phyloP scores from a whole-genome alignment of 1,140 invertebrate genomes.

The Drosophila erecta region DNA sequence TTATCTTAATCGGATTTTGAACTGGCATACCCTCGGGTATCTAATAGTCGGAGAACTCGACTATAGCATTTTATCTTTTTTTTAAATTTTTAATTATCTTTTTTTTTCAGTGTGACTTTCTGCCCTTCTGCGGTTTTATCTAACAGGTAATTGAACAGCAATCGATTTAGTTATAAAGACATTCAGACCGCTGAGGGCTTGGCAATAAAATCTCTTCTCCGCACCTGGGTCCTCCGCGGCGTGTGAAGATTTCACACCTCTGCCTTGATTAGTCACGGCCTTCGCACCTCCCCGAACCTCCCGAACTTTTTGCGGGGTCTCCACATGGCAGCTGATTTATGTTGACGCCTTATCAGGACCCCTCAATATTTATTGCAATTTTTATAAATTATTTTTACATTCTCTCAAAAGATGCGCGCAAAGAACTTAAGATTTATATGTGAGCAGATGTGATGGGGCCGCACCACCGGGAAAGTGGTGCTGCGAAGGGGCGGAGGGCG shows the following conservation, averaged over 20 bases:
- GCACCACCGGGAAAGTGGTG: slow-evolving; percentile 17
- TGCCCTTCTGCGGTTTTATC: not conserved
- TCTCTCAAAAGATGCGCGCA: slow-evolving; percentile 27
- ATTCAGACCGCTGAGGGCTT: slow-evolving; percentile 15
- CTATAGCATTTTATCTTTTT: too few relatives aligned
- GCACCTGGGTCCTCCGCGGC: slow-evolving; percentile 28
- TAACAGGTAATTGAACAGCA: slow-evolving; percentile 1
- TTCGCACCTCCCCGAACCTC: slow-evolving; percentile 7
- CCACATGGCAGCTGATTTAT: slow-evolving; percentile 75
- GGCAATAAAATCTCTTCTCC: slow-evolving; percentile 3
- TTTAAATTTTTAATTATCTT: not conserved
- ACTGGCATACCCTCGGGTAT: too few relatives aligned
- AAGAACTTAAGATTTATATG: slow-evolving; percentile 48
- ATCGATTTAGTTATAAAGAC: slow-evolving; percentile 64
- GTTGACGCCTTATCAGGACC: slow-evolving; percentile 79
- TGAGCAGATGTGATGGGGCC: slow-evolving; percentile 46
- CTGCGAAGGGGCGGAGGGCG: slow-evolving; percentile 2
- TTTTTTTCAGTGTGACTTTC: not conserved
- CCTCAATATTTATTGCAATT: slow-evolving; percentile 82
- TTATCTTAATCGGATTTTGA: too few relatives aligned
- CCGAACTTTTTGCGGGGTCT: slow-evolving; percentile 5
- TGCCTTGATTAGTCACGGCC: slow-evolving; percentile 74
- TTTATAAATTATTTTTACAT: slow-evolving; percentile 52
- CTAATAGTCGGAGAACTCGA: too few relatives aligned
- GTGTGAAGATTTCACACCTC: slow-evolving; percentile 62